phyloP scores from a whole-genome alignment of 2,113 vertebrate species.

The Amphilophus citrinellus region DNA sequence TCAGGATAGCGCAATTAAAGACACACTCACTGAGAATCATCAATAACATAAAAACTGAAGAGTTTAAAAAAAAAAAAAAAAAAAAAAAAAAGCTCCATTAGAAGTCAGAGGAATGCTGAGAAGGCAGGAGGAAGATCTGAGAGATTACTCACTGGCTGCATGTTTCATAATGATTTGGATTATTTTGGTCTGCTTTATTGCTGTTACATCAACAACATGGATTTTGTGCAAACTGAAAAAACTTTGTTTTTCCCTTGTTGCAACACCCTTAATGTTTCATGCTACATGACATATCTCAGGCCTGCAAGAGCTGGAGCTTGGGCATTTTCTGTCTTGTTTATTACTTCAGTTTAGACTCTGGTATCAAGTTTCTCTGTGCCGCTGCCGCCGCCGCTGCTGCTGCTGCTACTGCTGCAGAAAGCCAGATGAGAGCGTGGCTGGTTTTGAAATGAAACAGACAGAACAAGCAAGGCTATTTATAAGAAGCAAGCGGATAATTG shows the following conservation, averaged over 20 bases:
- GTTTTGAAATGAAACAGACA: slow-evolving; percentile 72
- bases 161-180: slow-evolving; percentile 38
- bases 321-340: slow-evolving; percentile 62
- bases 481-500: slow-evolving; percentile 68
- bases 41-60: slow-evolving; percentile 54
- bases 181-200: slow-evolving; percentile 40
- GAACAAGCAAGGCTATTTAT: slow-evolving; percentile 71
- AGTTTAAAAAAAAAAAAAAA: slow-evolving; percentile 12
- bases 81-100: slow-evolving; percentile 21
- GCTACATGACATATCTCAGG: slow-evolving; percentile 49
- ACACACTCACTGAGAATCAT: slow-evolving; percentile 48
- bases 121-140: slow-evolving; percentile 22
- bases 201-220: slow-evolving; percentile 43
- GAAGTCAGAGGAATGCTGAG: slow-evolving; percentile 11
- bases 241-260: slow-evolving; percentile 20
- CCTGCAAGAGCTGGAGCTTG: slow-evolving; percentile 38
- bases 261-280: slow-evolving; percentile 40
- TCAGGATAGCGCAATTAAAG: slow-evolving; percentile 65
- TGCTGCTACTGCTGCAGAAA: slow-evolving; percentile 36
- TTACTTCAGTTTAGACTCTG: slow-evolving; percentile 61
- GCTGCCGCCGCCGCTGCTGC: slow-evolving; percentile 26
- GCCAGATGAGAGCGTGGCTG: slow-evolving; percentile 38
- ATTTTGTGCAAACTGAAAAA: slow-evolving; percentile 44
- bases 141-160: slow-evolving; percentile 25
- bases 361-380: slow-evolving; percentile 63